phyloP scores from a whole-genome alignment of 1,140 invertebrate genomes.

The Eurytemora carolleeae region DNA sequence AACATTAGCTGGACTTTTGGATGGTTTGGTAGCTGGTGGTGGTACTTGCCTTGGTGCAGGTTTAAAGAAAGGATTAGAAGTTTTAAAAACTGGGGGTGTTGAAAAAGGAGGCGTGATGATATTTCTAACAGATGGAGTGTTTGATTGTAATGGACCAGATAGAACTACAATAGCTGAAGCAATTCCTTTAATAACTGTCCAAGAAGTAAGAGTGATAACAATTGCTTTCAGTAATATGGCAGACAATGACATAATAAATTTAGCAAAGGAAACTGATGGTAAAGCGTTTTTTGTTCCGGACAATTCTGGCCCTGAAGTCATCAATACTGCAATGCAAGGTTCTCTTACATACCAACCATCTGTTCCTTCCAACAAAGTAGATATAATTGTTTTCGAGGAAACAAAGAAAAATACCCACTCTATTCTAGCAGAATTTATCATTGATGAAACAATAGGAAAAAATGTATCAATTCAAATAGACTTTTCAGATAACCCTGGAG shows the following conservation, averaged over 20 bases:
- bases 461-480: too few relatives aligned
- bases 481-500: too few relatives aligned
- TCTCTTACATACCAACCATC: too few relatives aligned
- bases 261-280: conserved; percentile 2
- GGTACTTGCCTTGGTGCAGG: conserved; percentile 14
- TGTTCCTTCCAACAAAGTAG: too few relatives aligned
- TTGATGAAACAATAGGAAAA: too few relatives aligned
- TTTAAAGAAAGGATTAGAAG: conserved; percentile 2
- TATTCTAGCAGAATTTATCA: too few relatives aligned
- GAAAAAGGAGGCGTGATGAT: neutral
- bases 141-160: neutral
- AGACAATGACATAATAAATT: neutral
- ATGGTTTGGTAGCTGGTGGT: neutral
- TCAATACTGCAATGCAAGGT: too few relatives aligned
- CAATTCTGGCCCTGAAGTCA: neutral
- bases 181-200: neutral
- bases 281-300: conserved; percentile 9
- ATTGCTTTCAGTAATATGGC: neutral
- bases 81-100: neutral
- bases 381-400: too few relatives aligned
- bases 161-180: neutral
- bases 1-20: neutral
- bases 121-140: conserved; percentile 1
- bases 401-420: too few relatives aligned
- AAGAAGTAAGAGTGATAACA: neutral